Conservation (phyloP, 2,797 vertebrate species). For the Sebastes matsubarae region DNA sequence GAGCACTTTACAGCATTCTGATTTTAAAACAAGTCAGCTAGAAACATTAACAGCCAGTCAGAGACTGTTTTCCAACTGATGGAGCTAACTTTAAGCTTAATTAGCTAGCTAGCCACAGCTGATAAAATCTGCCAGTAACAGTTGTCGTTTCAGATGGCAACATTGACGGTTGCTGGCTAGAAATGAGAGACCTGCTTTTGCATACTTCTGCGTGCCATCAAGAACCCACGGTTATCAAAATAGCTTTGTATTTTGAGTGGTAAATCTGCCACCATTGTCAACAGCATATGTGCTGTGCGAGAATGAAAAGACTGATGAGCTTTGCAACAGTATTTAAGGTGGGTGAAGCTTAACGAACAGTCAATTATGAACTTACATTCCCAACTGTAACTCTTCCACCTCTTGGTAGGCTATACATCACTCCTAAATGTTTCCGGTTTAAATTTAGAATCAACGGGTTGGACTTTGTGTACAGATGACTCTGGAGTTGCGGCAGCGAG, state of each 20-base stretch:
- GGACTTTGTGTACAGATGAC: slow-evolving; percentile 19
- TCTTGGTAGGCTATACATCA: background rate
- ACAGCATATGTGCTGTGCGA: background rate
- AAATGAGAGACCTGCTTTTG: background rate
- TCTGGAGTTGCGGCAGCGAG: slow-evolving; percentile 23
- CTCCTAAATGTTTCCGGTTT: slow-evolving; percentile 24
- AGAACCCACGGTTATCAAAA: background rate
- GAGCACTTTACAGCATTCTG: too few relatives aligned
- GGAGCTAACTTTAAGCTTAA: background rate
- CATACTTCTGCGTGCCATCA: background rate
- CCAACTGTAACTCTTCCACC: background rate
- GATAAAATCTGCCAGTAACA: background rate
- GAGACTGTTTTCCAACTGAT: too few relatives aligned
- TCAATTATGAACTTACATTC: background rate
- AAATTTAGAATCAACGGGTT: slow-evolving; percentile 26
- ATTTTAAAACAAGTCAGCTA: too few relatives aligned
- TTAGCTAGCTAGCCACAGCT: background rate
- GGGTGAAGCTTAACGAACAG: background rate
- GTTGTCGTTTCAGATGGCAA: too few relatives aligned
- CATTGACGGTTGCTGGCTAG: background rate
- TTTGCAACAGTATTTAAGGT: background rate
- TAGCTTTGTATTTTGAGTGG: background rate
- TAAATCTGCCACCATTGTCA: background rate
- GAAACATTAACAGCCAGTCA: too few relatives aligned
- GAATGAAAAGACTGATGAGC: background rate